phyloP scores from a whole-genome alignment of 2,797 vertebrate genomes.

The Tiaroga cobitis region DNA sequence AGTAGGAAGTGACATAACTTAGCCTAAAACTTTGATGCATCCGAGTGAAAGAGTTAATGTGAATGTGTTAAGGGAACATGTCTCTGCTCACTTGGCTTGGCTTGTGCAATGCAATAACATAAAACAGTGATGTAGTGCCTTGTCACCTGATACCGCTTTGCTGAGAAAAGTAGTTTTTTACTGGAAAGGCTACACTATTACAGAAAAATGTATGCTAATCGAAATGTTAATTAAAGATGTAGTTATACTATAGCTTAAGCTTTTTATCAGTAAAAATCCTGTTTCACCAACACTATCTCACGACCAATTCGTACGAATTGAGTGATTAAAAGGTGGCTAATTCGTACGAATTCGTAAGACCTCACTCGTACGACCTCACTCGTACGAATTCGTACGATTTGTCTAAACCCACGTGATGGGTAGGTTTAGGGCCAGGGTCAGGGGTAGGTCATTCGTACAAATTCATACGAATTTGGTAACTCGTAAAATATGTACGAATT shows the following conservation, averaged over 20 bases:
- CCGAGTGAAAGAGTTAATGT: neutral
- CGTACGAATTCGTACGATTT: too few species aligned
- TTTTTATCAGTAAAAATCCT: neutral
- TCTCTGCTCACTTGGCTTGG: conserved; percentile 1
- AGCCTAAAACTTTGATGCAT: neutral
- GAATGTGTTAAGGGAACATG: neutral
- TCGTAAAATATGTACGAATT: too few species aligned
- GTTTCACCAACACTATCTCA: too few species aligned
- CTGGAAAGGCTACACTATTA: neutral
- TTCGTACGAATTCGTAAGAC: too few species aligned
- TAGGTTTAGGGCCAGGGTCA: too few species aligned
- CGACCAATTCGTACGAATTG: too few species aligned
- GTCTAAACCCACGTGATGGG: too few species aligned
- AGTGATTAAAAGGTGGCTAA: too few species aligned
- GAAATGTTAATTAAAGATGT: neutral
- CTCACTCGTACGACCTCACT: too few species aligned
- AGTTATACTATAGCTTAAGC: neutral
- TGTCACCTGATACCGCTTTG: neutral
- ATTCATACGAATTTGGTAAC: too few species aligned
- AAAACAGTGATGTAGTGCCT: neutral
- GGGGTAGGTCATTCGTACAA: too few species aligned
- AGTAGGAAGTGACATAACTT: neutral
- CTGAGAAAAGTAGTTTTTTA: neutral
- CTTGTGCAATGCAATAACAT: neutral
- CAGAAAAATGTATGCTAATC: neutral